phyloP scores from a whole-genome alignment of 2,113 vertebrate genomes.

The Leucosticte australis region DNA sequence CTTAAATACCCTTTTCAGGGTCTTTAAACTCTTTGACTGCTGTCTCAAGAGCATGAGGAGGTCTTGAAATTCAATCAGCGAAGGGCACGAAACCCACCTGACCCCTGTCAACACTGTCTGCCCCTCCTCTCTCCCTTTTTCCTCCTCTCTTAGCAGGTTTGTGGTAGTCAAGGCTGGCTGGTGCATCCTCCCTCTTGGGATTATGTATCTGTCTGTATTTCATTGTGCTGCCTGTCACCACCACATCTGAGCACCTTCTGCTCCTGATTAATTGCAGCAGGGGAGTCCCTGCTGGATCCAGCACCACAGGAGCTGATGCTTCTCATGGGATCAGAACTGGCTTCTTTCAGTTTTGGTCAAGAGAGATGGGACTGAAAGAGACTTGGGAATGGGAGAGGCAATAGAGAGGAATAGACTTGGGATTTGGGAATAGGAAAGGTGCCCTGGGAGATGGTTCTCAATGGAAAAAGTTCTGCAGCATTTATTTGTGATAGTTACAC shows the following conservation, averaged over 20 bases:
- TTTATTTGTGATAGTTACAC: background rate
- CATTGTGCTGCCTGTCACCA: conserved; percentile 6
- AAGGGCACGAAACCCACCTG: conserved; percentile 2
- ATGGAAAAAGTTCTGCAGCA: background rate
- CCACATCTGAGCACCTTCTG: conserved; percentile 2
- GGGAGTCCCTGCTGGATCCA: background rate
- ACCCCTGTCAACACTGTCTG: conserved; percentile 15
- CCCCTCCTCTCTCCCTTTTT: background rate
- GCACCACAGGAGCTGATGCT: background rate
- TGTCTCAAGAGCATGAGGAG: background rate
- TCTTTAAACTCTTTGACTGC: background rate
- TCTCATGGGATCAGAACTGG: background rate
- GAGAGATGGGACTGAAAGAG: background rate
- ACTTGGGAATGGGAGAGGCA: background rate
- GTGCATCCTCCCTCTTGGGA: background rate
- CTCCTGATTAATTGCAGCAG: background rate
- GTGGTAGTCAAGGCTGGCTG: background rate
- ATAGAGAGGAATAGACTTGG: background rate
- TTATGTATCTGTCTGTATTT: background rate
- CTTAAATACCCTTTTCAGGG: conserved; percentile 13
- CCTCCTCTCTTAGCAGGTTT: background rate
- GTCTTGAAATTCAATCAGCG: conserved; percentile 18
- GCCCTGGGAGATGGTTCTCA: background rate
- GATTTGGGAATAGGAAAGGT: background rate
- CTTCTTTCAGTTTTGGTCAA: background rate